These are phyloP conservation scores for Coptodon bakossiorum DNA, from an alignment of 2,113 vertebrate species.

Conservation along the genomic window DNA sequence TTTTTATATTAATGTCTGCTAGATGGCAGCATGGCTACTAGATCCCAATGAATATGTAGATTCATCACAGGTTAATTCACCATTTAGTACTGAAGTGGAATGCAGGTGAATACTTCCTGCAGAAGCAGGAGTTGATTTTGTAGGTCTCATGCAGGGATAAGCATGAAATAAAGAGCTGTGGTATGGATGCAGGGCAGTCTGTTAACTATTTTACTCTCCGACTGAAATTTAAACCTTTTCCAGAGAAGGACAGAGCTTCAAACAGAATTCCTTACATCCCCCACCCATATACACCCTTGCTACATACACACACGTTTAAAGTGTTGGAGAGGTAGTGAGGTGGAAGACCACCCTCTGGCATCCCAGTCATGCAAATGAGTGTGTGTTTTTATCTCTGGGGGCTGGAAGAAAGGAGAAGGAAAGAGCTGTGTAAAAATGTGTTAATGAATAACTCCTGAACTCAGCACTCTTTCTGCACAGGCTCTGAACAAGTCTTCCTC, in stretches of 20 bases:
- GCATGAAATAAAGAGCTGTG: not conserved
- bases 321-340: slow-evolving; percentile 40
- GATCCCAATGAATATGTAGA: not conserved
- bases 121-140: not conserved
- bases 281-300: not conserved
- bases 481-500: not conserved
- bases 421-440: slow-evolving; percentile 48
- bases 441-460: slow-evolving; percentile 65
- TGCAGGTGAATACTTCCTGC: not conserved
- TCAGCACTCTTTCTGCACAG: slow-evolving; percentile 17
- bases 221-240: slow-evolving; percentile 65
- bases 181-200: slow-evolving; percentile 43
- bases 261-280: slow-evolving; percentile 6
- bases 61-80: not conserved
- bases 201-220: slow-evolving; percentile 67
- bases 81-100: not conserved
- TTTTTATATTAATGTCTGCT: not conserved
- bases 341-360: slow-evolving; percentile 65
- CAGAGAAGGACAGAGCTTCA: slow-evolving; percentile 2
- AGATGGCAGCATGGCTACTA: slow-evolving; percentile 35
- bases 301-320: not conserved
- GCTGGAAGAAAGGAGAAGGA: slow-evolving; percentile 39
- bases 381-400: slow-evolving; percentile 57
- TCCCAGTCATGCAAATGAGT: slow-evolving; percentile 54
- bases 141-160: not conserved